Evolutionary conservation across 2,113 vertebrate species (phyloP).

Genomic region (Hyperopisus bebe): DNA sequence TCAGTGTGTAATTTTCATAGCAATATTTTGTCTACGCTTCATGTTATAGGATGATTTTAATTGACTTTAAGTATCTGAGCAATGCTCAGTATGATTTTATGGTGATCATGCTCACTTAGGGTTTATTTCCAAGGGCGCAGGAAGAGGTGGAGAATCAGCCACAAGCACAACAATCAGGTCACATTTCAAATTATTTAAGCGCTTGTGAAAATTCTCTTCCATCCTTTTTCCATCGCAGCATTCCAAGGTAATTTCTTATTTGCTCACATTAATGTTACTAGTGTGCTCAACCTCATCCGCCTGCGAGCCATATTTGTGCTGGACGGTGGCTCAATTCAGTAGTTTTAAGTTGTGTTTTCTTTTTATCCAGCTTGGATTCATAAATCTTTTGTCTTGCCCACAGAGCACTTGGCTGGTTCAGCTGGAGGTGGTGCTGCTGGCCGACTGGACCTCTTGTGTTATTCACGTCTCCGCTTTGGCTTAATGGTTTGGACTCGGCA

Average conservation of each 20-base stretch:
- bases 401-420: slow-evolving; percentile 59
- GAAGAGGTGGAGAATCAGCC: not conserved
- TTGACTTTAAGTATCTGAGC: not conserved
- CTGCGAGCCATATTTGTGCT: not conserved
- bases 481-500: slow-evolving; percentile 45
- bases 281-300: not conserved
- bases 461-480: slow-evolving; percentile 55
- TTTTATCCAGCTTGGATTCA: slow-evolving; percentile 36
- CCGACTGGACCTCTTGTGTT: slow-evolving; percentile 46
- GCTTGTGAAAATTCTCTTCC: not conserved
- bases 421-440: slow-evolving; percentile 41
- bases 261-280: not conserved
- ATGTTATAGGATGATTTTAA: not conserved
- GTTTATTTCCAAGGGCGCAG: not conserved
- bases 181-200: not conserved
- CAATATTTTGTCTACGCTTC: not conserved
- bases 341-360: slow-evolving; percentile 19
- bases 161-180: not conserved
- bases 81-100: not conserved
- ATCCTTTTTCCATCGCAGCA: not conserved
- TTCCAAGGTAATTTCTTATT: not conserved
- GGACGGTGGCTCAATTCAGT: slow-evolving; percentile 10
- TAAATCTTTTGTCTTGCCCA: slow-evolving; percentile 49
- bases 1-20: not conserved
- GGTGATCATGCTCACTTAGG: not conserved